Base-by-base conservation (phyloP, 2,797 vertebrate species). In the Pangasius sanitwongsei region DNA sequence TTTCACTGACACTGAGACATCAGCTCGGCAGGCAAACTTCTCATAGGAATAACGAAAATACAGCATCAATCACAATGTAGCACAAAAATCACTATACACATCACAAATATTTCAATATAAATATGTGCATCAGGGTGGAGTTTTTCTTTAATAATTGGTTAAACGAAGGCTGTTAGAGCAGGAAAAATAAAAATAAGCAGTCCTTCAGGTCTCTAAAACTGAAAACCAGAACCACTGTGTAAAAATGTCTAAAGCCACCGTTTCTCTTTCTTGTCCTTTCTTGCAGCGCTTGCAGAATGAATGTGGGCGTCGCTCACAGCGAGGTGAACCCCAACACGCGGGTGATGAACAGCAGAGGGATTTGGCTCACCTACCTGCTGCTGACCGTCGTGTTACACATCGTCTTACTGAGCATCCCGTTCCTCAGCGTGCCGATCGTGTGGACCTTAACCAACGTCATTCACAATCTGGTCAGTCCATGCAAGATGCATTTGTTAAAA, bases 391-490 rank as follows among this genome's bases (percentile, higher is more conserved):
- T 96, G 53, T 91, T 99, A 69, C 98, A 99, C 91, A 85, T 98
- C 7, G 93, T 98, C 69, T 95, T 99, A 57, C 97, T 99, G 94
- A 98, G 97, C 95, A 97, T 99, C 89, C 98, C 98, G 0, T 98
- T 98, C 95, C 96, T 99, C 94, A 98, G 97, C 28, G 95, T 99
- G 89, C 95, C 97, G 0, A 96, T 97, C 5, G 97, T 98, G 89
- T 99, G 98, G 98, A 99, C 98, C 2, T 96, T 99, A 83, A 99
- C 98, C 90, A 99, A 99, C 0, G 96, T 99, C 94, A 97, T 99
- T 92, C 98, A 99, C 95, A 99, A 99, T 93, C 93, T 98, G 97
- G 98, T 98, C 88, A 96, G 97, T 95, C 28, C 18, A 34, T 11
- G 12, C 23, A 87, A 41, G 18, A 81, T 57, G 81, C 57, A 41